Evolutionary conservation across 2,888 invertebrate genomes (phyloP).

Genomic region (Hydriomena furcata): DNA sequence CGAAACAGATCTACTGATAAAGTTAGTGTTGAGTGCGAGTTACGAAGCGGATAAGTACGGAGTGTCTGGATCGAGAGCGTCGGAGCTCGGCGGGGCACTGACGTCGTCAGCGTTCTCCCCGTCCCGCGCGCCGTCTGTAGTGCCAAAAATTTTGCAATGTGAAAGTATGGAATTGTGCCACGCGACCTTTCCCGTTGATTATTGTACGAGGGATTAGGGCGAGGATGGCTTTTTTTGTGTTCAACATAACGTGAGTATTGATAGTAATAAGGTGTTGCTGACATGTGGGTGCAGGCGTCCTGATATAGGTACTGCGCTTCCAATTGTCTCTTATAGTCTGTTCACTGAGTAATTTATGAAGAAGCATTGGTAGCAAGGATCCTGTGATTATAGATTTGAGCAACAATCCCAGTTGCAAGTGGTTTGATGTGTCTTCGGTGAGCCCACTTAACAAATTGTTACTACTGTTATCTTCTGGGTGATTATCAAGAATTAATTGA

Average conservation of each 20-base stretch:
- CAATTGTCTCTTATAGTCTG: background rate
- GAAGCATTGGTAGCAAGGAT: constrained; percentile 1
- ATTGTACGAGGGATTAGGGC: constrained; percentile 45
- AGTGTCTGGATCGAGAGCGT: constrained; percentile 71
- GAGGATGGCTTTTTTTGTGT: constrained; percentile 60
- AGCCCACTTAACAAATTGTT: background rate
- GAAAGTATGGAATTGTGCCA: constrained; percentile 82
- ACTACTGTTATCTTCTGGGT: constrained; percentile 28
- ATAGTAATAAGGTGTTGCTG: constrained; percentile 44
- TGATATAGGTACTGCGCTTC: constrained; percentile 3
- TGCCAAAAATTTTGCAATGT: constrained; percentile 83
- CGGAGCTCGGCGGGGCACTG: constrained; percentile 76
- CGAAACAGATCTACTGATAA: constrained; percentile 44
- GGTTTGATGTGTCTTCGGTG: background rate
- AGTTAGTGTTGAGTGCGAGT: constrained; percentile 52
- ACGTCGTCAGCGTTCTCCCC: constrained; percentile 73
- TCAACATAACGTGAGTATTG: constrained; percentile 60
- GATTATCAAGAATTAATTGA: constrained; percentile 38
- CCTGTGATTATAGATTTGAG: constrained; percentile 10
- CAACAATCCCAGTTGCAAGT: background rate
- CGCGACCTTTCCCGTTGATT: constrained; percentile 71
- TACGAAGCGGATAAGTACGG: constrained; percentile 55
- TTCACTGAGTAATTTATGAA: constrained; percentile 14
- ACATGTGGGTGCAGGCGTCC: constrained; percentile 54
- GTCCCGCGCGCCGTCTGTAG: constrained; percentile 65